Conservation (phyloP, 2,888 invertebrate genomes). For the Heteromyza rotundicornis region DNA sequence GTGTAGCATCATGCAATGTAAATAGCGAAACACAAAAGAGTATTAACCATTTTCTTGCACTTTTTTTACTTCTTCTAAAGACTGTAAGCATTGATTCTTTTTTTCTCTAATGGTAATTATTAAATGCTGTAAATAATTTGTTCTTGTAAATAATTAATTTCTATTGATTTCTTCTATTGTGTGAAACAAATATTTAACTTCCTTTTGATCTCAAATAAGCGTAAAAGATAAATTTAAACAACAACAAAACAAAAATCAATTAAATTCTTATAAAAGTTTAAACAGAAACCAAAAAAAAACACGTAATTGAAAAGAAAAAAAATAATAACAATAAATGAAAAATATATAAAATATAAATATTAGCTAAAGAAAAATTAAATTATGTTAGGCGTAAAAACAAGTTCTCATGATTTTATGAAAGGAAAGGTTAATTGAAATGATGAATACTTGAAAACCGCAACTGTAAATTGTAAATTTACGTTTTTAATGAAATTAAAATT, state of each 20-base stretch:
- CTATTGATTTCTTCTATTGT: constrained; percentile 16
- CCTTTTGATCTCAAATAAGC: constrained; percentile 52
- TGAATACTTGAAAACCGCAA: neutral
- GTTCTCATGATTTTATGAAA: no score
- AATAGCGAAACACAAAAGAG: constrained; percentile 19
- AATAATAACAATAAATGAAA: constrained; percentile 39
- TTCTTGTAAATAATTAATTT: neutral
- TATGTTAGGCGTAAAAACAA: no score
- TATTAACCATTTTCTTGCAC: constrained; percentile 10
- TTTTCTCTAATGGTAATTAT: constrained; percentile 23
- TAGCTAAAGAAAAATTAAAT: constrained; percentile 24
- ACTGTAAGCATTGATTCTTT: constrained; percentile 42
- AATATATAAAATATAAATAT: constrained; percentile 11
- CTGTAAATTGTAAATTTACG: constrained; percentile 12
- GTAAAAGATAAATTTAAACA: constrained; percentile 28
- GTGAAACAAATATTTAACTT: constrained; percentile 44
- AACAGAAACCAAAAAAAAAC: constrained; percentile 25
- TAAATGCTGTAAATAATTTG: constrained; percentile 17
- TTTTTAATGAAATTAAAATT: constrained; percentile 25
- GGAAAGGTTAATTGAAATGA: no score
- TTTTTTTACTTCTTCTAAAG: constrained; percentile 42
- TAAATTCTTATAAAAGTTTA: constrained; percentile 28
- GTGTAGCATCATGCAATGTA: neutral
- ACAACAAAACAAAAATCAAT: no score
- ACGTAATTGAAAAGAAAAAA: constrained; percentile 45